These are phyloP conservation scores for Solen grandis DNA, from an alignment of 1,140 invertebrate genomes.

Conservation along the genomic window DNA sequence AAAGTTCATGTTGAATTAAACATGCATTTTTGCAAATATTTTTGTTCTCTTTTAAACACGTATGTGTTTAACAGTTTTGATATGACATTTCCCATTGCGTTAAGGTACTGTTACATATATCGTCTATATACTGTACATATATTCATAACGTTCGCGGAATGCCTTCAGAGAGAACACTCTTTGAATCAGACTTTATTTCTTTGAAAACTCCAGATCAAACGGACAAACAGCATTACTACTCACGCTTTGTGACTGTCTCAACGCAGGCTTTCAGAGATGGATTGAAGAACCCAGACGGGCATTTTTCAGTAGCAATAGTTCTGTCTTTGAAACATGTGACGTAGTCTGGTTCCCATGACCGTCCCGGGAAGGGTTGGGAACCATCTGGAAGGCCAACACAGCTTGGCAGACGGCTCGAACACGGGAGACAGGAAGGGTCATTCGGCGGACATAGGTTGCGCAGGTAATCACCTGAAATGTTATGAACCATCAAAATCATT, in stretches of 20 bases:
- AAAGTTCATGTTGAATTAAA: too few relatives aligned
- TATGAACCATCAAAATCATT: too few relatives aligned
- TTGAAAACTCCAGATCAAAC: neutral
- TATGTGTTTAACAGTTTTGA: too few relatives aligned
- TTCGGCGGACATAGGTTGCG: slow-evolving; percentile 17
- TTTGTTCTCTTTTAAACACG: too few relatives aligned
- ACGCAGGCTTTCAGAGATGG: slow-evolving; percentile 43
- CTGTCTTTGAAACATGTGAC: slow-evolving; percentile 59
- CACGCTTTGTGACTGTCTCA: slow-evolving; percentile 44
- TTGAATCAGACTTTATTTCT: neutral
- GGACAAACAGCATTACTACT: neutral
- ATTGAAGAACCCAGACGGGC: slow-evolving; percentile 53
- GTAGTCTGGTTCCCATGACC: slow-evolving; percentile 56
- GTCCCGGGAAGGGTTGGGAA: slow-evolving; percentile 38
- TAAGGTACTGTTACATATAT: too few relatives aligned
- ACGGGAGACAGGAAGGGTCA: slow-evolving; percentile 52
- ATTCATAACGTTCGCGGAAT: neutral
- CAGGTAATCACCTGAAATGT: slow-evolving; percentile 31
- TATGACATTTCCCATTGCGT: too few relatives aligned
- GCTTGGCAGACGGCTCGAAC: slow-evolving; percentile 44
- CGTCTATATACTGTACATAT: neutral
- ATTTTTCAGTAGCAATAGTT: slow-evolving; percentile 46
- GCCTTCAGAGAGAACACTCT: neutral
- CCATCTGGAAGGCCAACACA: slow-evolving; percentile 58
- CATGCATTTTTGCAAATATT: too few relatives aligned